These are phyloP conservation scores for Strigops habroptila DNA, from an alignment of 2,113 vertebrate genomes.

Conservation along the genomic window DNA sequence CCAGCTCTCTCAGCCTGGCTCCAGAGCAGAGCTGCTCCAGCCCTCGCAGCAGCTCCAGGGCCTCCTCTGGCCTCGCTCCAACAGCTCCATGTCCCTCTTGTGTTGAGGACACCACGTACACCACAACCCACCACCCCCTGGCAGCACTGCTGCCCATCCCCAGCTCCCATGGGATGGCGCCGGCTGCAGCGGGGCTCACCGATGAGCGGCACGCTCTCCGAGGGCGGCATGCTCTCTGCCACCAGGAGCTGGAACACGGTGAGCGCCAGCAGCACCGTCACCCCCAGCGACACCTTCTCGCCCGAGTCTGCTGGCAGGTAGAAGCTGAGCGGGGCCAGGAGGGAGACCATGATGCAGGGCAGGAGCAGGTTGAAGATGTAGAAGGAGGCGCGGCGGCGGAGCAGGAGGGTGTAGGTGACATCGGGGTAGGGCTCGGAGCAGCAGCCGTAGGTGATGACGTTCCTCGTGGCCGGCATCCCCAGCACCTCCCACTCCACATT, in stretches of 20 bases:
- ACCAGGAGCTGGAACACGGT: conserved; percentile 92
- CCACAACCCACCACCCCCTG: accelerated
- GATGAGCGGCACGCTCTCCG: conserved; percentile 89
- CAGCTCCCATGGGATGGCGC: too few relatives aligned
- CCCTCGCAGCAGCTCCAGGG: neutral
- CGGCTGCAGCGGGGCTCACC: conserved; percentile 62
- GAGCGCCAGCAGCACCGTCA: conserved; percentile 89
- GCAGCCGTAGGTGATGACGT: conserved; percentile 84
- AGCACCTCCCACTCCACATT: conserved; percentile 91
- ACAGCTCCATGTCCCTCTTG: neutral
- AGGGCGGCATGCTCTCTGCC: conserved; percentile 90
- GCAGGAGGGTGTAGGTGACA: conserved; percentile 85
- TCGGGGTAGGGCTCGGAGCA: conserved; percentile 92
- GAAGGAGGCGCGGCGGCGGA: conserved; percentile 85
- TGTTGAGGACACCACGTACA: neutral
- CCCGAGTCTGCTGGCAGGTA: conserved; percentile 89
- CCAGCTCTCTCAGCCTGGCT: too few relatives aligned
- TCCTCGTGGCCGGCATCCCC: conserved; percentile 84
- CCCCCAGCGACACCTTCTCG: conserved; percentile 90
- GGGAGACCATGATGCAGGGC: conserved; percentile 90
- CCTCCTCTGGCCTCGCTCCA: too few relatives aligned
- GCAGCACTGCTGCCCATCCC: accelerated
- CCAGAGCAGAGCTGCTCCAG: too few relatives aligned
- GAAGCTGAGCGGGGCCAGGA: conserved; percentile 88
- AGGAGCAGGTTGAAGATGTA: conserved; percentile 92